Percentiles rank a stretch among this genome's conserved stretches.
These are phyloP conservation scores for Hipposideros larvatus DNA, from an alignment of 2,797 vertebrate species.

Conservation along the genomic window DNA sequence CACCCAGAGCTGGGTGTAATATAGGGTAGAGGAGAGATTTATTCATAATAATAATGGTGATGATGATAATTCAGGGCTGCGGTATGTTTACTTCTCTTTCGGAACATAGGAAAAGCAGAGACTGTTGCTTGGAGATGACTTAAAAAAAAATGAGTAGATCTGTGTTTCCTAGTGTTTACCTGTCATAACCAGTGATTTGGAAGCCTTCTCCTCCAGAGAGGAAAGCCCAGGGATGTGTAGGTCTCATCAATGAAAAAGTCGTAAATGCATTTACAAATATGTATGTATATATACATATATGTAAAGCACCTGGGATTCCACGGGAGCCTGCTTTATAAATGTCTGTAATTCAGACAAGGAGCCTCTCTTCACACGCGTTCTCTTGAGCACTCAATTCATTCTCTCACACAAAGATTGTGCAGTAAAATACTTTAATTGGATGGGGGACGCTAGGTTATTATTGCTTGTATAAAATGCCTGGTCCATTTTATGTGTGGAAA, in stretches of 20 bases:
- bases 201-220: slow-evolving; percentile 66
- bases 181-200: slow-evolving; percentile 57
- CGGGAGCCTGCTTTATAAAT: slow-evolving; percentile 67
- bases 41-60: not conserved
- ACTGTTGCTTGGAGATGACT: not conserved
- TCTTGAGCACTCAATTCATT: slow-evolving; percentile 27
- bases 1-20: not conserved
- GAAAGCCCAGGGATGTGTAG: not conserved
- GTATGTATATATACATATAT: not conserved
- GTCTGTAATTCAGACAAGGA: slow-evolving; percentile 80
- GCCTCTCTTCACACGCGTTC: slow-evolving; percentile 69
- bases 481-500: slow-evolving; percentile 88
- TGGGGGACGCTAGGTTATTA: slow-evolving; percentile 83
- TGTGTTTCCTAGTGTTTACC: slow-evolving; percentile 71
- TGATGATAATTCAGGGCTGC: not conserved
- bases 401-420: slow-evolving; percentile 81
- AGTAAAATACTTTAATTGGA: slow-evolving; percentile 88
- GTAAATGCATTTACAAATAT: no score
- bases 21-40: slow-evolving; percentile 15
- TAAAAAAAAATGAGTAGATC: not conserved
- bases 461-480: slow-evolving; percentile 88
- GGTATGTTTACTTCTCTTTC: slow-evolving; percentile 61
- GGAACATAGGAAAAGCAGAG: slow-evolving; percentile 24
- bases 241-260: no score
- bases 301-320: slow-evolving; percentile 47